Base-by-base conservation (phyloP, 2,888 invertebrate species). In the Mactromeris polynyma region DNA sequence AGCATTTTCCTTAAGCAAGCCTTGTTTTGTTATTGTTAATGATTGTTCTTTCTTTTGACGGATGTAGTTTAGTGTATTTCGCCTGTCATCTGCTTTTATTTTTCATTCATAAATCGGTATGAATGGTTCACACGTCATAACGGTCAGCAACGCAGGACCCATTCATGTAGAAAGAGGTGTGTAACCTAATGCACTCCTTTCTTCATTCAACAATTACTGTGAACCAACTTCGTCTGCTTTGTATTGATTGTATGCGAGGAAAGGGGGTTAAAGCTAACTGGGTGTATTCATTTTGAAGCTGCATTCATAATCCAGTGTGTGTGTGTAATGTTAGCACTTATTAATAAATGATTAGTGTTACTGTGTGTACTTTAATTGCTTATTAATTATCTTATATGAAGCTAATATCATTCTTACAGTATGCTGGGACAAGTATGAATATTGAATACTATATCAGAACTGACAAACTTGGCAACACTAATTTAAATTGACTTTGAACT, bases 61-160 rank as follows among this genome's bases (percentile, higher is more conserved):
- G 73, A 2, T 1, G 17, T 19, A 17, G 17, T 19, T 73, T 36
- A 19, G 73, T 33, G 73, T 73, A 73, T 73, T 73, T 36, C 73
- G 6, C 17, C 73, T 33, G 31, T 33, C 73, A 36, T 33, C 14
- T 0, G 33, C 19, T 17, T 36, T 19, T 81, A 31, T 42, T 83
- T 82, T 90, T 87, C 92, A 92, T 93, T 92, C 92, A 93, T 90
- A 93, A 92, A 91, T 87, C 82, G 83, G 54, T 69, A 89, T 92
- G 93, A 93, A 92, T 93, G 91, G 88, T 88, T 42, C 54, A 83
- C 85, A 81, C 86, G 89, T 88, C 83, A 83, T 64, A 86, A 33
- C 80, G 88, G 80, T 85, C 86, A 88, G 88, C 42, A 73, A 77
- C 38, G 42, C 84, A 54, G 51, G 84, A 38, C 38, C 84, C 84